A percentile compares a stretch with the other conserved stretches of the same genome.
Evolutionary conservation across 2,113 vertebrate genomes (phyloP).

Genomic region (Nannospalax galili): DNA sequence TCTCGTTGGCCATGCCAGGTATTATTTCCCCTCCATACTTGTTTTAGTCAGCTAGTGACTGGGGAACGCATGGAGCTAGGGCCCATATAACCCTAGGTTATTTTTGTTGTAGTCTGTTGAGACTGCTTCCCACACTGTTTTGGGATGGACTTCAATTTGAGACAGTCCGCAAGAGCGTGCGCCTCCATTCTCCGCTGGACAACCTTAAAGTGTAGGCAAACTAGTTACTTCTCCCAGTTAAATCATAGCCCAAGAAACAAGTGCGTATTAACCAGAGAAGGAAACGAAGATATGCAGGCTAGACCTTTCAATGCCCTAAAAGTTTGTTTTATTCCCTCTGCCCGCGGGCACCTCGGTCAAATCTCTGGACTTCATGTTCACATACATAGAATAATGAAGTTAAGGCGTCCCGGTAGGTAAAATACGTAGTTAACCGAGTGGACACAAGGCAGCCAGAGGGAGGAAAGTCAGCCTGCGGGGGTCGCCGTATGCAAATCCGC

Average conservation of each 20-base stretch:
- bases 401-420: neutral
- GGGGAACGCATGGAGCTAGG: neutral
- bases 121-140: no score
- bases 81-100: neutral
- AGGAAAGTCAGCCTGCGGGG: neutral
- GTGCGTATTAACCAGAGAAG: neutral
- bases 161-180: neutral
- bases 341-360: neutral
- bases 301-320: neutral
- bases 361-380: neutral
- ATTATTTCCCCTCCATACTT: neutral
- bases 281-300: neutral
- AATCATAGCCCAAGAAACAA: neutral
- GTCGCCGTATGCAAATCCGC: slow-evolving; percentile 67
- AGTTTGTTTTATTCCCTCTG: neutral
- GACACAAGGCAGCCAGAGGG: neutral
- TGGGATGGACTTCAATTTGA: no score
- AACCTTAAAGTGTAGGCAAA: neutral
- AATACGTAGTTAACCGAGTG: neutral
- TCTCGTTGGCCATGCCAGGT: neutral
- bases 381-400: neutral
- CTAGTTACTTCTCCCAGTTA: neutral
- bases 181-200: neutral
- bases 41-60: neutral
- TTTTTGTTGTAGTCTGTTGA: neutral